Base-by-base conservation (phyloP, 2,888 invertebrate species). In the Pheosia tremula region DNA sequence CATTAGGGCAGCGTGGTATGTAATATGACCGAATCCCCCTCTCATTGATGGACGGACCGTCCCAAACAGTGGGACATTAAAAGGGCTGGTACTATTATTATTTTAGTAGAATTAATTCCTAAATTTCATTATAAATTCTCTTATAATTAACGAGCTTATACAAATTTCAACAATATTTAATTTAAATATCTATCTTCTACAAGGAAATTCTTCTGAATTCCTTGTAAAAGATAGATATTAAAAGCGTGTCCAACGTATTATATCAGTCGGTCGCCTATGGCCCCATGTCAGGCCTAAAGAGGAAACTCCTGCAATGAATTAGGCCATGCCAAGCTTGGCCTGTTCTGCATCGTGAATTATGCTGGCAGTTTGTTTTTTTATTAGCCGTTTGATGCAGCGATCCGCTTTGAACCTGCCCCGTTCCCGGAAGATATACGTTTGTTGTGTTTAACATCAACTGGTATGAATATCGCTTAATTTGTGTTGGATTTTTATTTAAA, bases 221-320 rank as follows among this genome's bases (percentile, higher is more conserved):
- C n/a, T n/a, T n/a, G n/a, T n/a, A n/a, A n/a, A n/a, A n/a, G n/a
- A n/a, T n/a, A n/a, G n/a, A n/a, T n/a, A n/a, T n/a, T n/a, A n/a
- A n/a, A n/a, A n/a, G n/a, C n/a, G n/a, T n/a, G 9, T 50, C 24
- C 50, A 24, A 13, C 50, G 50, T 3, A 49, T 49, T 49, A 24
- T 11, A 39, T 58, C 56, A 52, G 52, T 60, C 57, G 9, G n/a
- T 39, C 39, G 24, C 37, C 52, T 59, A 56, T 62, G 50, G n/a
- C 39, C 38, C 56, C 54, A 56, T 61, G 62, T 57, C 53, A 56
- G 61, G 59, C 58, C 64, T 62, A 64, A 75, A 64, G 66, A 78
- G 78, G 79, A 84, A 78, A 80, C 72, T 74, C 62, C 61, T 61
- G 62, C 59, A 47, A 63, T 65, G 81, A 85, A 85, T 85, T 82